Percentiles rank a stretch among this genome's conserved stretches.
These are phyloP conservation scores for Nasua narica DNA, from an alignment of 2,797 vertebrate genomes.

Conservation along the genomic window DNA sequence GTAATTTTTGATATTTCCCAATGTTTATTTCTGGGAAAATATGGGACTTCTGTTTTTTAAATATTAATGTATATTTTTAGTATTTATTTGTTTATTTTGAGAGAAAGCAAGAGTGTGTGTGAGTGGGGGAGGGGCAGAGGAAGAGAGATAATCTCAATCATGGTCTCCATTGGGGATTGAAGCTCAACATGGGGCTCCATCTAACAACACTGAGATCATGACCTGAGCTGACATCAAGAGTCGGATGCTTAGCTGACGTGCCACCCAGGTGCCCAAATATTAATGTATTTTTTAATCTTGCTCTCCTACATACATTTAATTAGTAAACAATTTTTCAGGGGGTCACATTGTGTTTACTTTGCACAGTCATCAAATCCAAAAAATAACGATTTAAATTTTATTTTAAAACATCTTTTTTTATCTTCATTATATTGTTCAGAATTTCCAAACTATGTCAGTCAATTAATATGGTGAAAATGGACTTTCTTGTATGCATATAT, in stretches of 20 bases:
- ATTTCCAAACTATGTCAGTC: neutral
- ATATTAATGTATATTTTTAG: too few relatives aligned
- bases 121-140: too few relatives aligned
- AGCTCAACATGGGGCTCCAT: too few relatives aligned
- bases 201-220: too few relatives aligned
- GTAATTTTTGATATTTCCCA: neutral
- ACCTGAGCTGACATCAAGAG: too few relatives aligned
- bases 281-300: neutral
- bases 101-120: too few relatives aligned
- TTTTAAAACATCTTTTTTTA: neutral
- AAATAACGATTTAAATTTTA: neutral
- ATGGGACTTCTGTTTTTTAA: neutral
- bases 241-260: too few relatives aligned
- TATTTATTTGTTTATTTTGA: too few relatives aligned
- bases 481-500: too few relatives aligned
- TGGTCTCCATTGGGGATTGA: too few relatives aligned
- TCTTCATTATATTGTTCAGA: neutral
- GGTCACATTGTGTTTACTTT: neutral
- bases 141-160: too few relatives aligned
- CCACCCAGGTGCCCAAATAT: neutral
- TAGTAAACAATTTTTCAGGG: neutral
- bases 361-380: neutral
- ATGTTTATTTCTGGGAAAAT: neutral
- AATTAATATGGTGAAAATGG: neutral
- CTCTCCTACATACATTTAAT: neutral